These are phyloP conservation scores for Camponotus pennsylvanicus DNA, from an alignment of 1,140 invertebrate species.

Conservation along the genomic window DNA sequence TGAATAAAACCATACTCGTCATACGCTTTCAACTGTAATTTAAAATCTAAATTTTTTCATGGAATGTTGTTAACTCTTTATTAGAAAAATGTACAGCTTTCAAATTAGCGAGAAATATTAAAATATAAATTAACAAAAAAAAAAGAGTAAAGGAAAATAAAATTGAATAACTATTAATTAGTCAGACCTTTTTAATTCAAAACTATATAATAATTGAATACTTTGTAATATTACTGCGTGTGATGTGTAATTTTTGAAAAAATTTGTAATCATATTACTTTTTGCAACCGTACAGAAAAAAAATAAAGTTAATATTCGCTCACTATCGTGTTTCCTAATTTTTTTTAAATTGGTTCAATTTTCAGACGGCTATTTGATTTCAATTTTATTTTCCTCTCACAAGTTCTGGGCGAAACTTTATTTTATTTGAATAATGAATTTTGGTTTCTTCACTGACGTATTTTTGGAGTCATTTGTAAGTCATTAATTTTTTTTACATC, in stretches of 20 bases:
- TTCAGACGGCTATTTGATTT: too few species aligned
- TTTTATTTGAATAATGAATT: too few species aligned
- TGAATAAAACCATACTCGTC: conserved; percentile 17
- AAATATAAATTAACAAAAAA: neutral
- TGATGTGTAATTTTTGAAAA: neutral
- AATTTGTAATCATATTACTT: neutral
- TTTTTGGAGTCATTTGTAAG: too few species aligned
- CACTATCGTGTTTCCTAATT: neutral
- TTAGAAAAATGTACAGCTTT: conserved; percentile 14
- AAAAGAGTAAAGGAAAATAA: neutral
- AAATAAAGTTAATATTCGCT: neutral
- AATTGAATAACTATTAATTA: neutral
- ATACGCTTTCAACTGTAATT: conserved; percentile 5
- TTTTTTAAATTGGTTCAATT: too few species aligned
- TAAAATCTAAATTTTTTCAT: conserved; percentile 20
- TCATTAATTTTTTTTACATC: too few species aligned
- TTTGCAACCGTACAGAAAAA: neutral
- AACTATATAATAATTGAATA: neutral
- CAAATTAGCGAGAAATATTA: neutral
- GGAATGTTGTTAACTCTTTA: conserved; percentile 24
- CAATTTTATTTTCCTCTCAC: too few species aligned
- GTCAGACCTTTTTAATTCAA: neutral
- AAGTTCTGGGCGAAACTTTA: too few species aligned
- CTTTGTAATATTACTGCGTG: too few species aligned
- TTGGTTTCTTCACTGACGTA: too few species aligned